These are phyloP conservation scores for Iguana delicatissima DNA, from an alignment of 2,797 vertebrate species.

Conservation along the genomic window DNA sequence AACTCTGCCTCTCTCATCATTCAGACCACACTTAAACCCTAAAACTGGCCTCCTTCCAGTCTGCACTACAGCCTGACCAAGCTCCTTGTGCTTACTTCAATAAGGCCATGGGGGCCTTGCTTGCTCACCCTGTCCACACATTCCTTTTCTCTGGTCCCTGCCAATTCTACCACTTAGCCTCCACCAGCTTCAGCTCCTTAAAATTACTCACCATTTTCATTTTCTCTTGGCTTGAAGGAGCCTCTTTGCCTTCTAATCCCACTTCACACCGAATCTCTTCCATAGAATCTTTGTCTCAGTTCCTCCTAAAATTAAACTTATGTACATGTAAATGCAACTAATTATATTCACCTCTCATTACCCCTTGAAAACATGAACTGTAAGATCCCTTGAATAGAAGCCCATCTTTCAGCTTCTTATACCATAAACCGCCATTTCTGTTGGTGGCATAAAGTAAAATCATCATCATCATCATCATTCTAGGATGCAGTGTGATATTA, in stretches of 20 bases:
- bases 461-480: not conserved
- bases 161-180: not conserved
- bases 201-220: not conserved
- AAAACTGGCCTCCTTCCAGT: not conserved
- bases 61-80: not conserved
- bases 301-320: not conserved
- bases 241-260: not conserved
- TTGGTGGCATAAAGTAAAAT: not conserved
- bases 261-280: not conserved
- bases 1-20: constrained; percentile 10
- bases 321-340: not conserved
- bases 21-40: not conserved
- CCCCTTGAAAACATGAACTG: not conserved
- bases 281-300: not conserved
- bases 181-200: not conserved
- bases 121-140: not conserved
- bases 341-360: not conserved
- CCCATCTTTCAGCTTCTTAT: not conserved
- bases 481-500: not conserved
- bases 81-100: not conserved
- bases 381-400: not conserved
- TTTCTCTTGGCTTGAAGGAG: not conserved
- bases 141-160: not conserved
- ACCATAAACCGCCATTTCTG: not conserved
- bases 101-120: not conserved